phyloP scores from a whole-genome alignment of 2,797 vertebrate genomes.

The Sus cebifrons region DNA sequence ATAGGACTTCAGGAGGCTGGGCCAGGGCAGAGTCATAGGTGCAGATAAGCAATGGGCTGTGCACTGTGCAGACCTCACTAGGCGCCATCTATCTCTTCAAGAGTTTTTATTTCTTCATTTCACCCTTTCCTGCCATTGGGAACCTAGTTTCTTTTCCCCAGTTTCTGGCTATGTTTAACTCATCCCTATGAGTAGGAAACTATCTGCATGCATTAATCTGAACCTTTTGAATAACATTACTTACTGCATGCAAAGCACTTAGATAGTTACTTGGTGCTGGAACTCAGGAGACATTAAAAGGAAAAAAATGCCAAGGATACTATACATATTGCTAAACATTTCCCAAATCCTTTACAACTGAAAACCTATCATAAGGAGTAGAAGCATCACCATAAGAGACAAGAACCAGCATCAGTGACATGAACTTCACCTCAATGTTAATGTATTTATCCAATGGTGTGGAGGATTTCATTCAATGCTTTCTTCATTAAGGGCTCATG shows the following conservation, averaged over 20 bases:
- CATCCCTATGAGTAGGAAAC: not conserved
- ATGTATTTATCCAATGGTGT: not conserved
- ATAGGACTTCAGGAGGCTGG: accelerated
- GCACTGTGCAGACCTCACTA: not conserved
- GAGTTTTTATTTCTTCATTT: not conserved
- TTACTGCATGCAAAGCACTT: not conserved
- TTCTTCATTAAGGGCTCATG: not conserved
- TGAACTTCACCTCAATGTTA: not conserved
- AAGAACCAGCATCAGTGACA: not conserved
- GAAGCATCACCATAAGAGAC: not conserved
- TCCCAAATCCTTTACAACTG: not conserved
- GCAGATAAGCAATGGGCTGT: not conserved
- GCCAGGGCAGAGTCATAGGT: not conserved
- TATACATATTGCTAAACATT: not conserved
- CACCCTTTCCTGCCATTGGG: not conserved
- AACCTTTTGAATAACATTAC: not conserved
- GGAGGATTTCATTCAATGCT: not conserved
- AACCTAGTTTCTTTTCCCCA: not conserved
- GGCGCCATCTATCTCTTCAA: not conserved
- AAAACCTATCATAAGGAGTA: not conserved
- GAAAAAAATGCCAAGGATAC: not conserved
- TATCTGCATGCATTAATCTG: not conserved
- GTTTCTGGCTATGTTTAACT: not conserved
- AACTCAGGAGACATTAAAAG: not conserved
- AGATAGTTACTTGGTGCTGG: not conserved